Evolutionary conservation across 2,113 vertebrate genomes (phyloP).

Genomic region (Thalassoma bifasciatum): DNA sequence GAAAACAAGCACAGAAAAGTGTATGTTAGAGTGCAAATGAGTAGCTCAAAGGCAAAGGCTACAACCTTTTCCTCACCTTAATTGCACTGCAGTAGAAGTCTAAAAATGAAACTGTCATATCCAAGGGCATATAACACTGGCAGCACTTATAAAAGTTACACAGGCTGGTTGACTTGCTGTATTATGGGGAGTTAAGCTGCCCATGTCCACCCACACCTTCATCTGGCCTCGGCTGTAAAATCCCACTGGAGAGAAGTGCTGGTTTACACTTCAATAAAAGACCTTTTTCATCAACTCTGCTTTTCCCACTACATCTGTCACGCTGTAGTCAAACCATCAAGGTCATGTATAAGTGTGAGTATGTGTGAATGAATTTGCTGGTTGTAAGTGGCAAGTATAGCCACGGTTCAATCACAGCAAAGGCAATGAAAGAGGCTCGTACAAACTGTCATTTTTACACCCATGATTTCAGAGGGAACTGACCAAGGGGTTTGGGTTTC

Average conservation of each 20-base stretch:
- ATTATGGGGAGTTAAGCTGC: slow-evolving; percentile 34
- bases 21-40: slow-evolving; percentile 11
- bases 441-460: background rate
- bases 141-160: slow-evolving; percentile 55
- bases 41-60: slow-evolving; percentile 24
- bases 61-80: slow-evolving; percentile 21
- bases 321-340: slow-evolving; percentile 29
- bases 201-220: slow-evolving; percentile 64
- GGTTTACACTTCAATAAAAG: slow-evolving; percentile 69
- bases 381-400: slow-evolving; percentile 16
- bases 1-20: slow-evolving; percentile 1
- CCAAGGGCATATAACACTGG: slow-evolving; percentile 49
- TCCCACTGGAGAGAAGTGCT: slow-evolving; percentile 43
- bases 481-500: slow-evolving; percentile 1
- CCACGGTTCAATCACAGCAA: slow-evolving; percentile 13
- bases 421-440: background rate
- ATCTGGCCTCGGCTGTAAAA: slow-evolving; percentile 53
- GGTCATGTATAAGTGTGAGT: slow-evolving; percentile 40
- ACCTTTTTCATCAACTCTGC: slow-evolving; percentile 61
- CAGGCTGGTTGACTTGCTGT: slow-evolving; percentile 51
- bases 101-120: slow-evolving; percentile 44
- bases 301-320: slow-evolving; percentile 47
- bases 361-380: slow-evolving; percentile 16
- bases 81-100: slow-evolving; percentile 40
- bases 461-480: background rate